Conservation (phyloP, 2,888 invertebrate species). For the Drosophila tripunctata region DNA sequence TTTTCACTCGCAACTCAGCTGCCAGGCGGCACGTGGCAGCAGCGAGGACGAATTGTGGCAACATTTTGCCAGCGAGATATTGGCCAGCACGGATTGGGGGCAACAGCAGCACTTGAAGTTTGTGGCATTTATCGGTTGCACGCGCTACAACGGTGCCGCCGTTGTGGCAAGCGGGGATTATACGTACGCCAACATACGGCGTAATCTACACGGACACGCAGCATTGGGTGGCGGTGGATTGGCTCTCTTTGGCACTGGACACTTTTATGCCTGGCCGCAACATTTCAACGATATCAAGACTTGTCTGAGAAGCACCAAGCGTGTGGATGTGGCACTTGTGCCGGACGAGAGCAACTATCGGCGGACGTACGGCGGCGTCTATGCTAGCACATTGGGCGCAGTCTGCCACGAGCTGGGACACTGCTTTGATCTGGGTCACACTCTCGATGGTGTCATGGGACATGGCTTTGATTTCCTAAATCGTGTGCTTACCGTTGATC, state of each 20-base stretch:
- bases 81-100: slow-evolving; percentile 86
- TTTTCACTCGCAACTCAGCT: slow-evolving; percentile 89
- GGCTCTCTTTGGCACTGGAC: slow-evolving; percentile 95
- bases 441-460: slow-evolving; percentile 96
- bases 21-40: slow-evolving; percentile 89
- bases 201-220: slow-evolving; percentile 91
- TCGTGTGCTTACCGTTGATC: slow-evolving; percentile 89
- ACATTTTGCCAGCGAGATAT: slow-evolving; percentile 92
- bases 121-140: slow-evolving; percentile 95
- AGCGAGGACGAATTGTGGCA: slow-evolving; percentile 92
- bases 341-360: slow-evolving; percentile 97
- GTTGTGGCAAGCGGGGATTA: slow-evolving; percentile 86
- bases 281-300: slow-evolving; percentile 88
- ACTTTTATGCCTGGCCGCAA: slow-evolving; percentile 95
- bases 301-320: slow-evolving; percentile 84
- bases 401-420: slow-evolving; percentile 95
- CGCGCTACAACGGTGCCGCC: slow-evolving; percentile 89
- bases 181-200: slow-evolving; percentile 89
- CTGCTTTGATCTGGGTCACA: slow-evolving; percentile 96
- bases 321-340: slow-evolving; percentile 89
- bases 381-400: slow-evolving; percentile 95
- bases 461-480: slow-evolving; percentile 94
- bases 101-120: slow-evolving; percentile 89
- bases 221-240: slow-evolving; percentile 96
- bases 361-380: slow-evolving; percentile 93